Base-by-base conservation (phyloP, 2,797 vertebrate species). In the Pempheris klunzingeri region DNA sequence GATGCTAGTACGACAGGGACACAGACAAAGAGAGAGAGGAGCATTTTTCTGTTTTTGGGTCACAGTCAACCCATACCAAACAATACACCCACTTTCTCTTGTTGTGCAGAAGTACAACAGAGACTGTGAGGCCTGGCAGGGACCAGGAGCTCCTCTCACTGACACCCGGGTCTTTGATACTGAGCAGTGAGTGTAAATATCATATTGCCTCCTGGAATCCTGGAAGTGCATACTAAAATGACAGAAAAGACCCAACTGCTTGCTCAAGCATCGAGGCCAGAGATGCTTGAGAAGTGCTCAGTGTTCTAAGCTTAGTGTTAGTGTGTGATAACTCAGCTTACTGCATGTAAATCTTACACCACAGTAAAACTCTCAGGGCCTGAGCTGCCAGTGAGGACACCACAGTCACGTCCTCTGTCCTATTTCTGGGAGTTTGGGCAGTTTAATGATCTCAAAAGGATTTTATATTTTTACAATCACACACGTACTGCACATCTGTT, bases 41-140 rank as follows among this genome's bases (percentile, higher is more conserved):
- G 50, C 38, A 22, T 10, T 43, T 79, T 55, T 44, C 22, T 65
- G 50, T 69, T 76, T 74, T 58, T 64, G 41, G 68, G 73, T 77
- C 70, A 82, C 73, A 69, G 57, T 64, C 55, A 70, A 34, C 18
- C 43, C 52, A 30, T 77, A 41, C 22, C 60, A 81, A n/a, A n/a
- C n/a, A n/a, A n/a, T n/a, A n/a, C n/a, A n/a, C n/a, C n/a, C n/a
- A n/a, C n/a, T n/a, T n/a, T n/a, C n/a, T n/a, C n/a, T 32, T 9
- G 7, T 34, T 71, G 30, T 58, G 53, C 64, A 62, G 62, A 34
- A 4, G 30, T 28, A 10, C 12, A 71, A 50, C 43, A 63, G 20
- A 39, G 18, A 50, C 32, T 69, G 7, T 28, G 36, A 46, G n/a
- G 24, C 10, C 74, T 60, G 60, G n/a, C 54, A 74, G 28, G 7